These are phyloP conservation scores for Brachyistius frenatus DNA, from an alignment of 2,113 vertebrate genomes.

Conservation along the genomic window DNA sequence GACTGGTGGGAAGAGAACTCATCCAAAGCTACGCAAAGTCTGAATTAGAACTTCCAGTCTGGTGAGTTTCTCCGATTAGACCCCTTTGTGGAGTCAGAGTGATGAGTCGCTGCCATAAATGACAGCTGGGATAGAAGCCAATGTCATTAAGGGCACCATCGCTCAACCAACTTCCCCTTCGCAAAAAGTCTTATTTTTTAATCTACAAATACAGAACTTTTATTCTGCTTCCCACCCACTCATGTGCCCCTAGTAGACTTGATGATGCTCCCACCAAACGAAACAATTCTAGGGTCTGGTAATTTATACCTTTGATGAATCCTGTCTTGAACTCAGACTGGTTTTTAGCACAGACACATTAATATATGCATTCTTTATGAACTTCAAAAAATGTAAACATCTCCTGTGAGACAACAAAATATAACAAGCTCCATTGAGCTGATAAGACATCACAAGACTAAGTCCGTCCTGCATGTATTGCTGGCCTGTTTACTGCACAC, in stretches of 20 bases:
- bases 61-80: slow-evolving; percentile 15
- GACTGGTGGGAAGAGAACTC: neutral
- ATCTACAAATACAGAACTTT: slow-evolving; percentile 19
- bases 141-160: slow-evolving; percentile 26
- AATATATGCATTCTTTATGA: no score
- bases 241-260: neutral
- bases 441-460: neutral
- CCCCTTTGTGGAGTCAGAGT: slow-evolving; percentile 19
- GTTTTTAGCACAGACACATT: neutral
- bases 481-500: no score
- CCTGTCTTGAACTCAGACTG: neutral
- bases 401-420: neutral
- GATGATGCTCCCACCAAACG: neutral
- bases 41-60: slow-evolving; percentile 10
- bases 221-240: neutral
- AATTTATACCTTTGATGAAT: neutral
- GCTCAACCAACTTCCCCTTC: slow-evolving; percentile 24
- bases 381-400: no score
- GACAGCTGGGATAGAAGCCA: slow-evolving; percentile 28
- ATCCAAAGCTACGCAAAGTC: neutral
- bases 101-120: slow-evolving; percentile 31
- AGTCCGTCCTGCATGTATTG: no score
- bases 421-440: neutral
- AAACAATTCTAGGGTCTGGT: neutral
- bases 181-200: slow-evolving; percentile 7